Conservation (phyloP, 2,113 vertebrate species). For the Cololabis saira region DNA sequence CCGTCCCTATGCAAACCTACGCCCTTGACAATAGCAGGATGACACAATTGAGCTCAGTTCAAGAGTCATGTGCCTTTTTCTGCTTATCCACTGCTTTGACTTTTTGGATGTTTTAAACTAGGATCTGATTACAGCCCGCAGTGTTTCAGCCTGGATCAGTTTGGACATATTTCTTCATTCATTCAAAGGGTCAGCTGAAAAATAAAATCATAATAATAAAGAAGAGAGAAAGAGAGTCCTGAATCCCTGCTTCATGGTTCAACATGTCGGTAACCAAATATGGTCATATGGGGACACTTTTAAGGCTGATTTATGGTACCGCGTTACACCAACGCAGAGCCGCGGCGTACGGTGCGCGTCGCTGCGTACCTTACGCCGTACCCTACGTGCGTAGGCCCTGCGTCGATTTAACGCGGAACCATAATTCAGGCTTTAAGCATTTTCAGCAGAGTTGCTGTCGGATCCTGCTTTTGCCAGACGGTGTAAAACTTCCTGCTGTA, state of each 20-base stretch:
- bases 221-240: slow-evolving; percentile 8
- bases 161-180: slow-evolving; percentile 48
- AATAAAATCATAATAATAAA: background rate
- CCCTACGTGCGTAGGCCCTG: too few relatives aligned
- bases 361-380: too few relatives aligned
- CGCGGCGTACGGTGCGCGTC: too few relatives aligned
- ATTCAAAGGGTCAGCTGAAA: slow-evolving; percentile 45
- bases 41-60: background rate
- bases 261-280: slow-evolving; percentile 75
- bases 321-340: too few relatives aligned
- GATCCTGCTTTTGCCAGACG: background rate
- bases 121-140: slow-evolving; percentile 27
- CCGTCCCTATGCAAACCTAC: too few relatives aligned
- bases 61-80: slow-evolving; percentile 1
- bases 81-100: slow-evolving; percentile 36
- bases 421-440: too few relatives aligned
- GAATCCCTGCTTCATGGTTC: slow-evolving; percentile 36
- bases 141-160: slow-evolving; percentile 29
- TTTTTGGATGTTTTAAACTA: slow-evolving; percentile 28
- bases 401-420: too few relatives aligned
- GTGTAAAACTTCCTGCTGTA: slow-evolving; percentile 12
- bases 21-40: too few relatives aligned
- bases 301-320: too few relatives aligned
- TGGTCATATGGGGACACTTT: slow-evolving; percentile 59
- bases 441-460: slow-evolving; percentile 7